Evolutionary conservation across 2,888 invertebrate genomes (phyloP).

Genomic region (Neoascia interrupta): DNA sequence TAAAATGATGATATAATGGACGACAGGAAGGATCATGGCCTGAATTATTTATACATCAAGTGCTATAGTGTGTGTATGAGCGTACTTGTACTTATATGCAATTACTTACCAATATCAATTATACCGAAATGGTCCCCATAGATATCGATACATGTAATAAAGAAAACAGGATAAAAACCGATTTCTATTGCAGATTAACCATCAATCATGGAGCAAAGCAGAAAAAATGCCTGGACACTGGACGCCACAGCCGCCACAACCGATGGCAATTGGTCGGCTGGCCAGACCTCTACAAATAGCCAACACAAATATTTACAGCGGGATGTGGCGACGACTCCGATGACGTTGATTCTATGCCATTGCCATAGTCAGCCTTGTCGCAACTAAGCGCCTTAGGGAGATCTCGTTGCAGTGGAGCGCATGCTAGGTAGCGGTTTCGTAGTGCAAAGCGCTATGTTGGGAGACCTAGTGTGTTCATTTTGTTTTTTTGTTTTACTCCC

Average conservation of each 20-base stretch:
- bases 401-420: constrained; percentile 16
- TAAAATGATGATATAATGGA: constrained; percentile 68
- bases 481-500: background rate
- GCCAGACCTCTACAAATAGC: too few species aligned
- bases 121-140: constrained; percentile 65
- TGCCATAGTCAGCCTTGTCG: background rate
- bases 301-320: background rate
- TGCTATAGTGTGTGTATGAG: constrained; percentile 8
- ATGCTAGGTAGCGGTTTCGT: constrained; percentile 45
- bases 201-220: constrained; percentile 62
- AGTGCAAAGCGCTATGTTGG: constrained; percentile 60
- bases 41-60: constrained; percentile 66
- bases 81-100: constrained; percentile 51
- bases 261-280: constrained; percentile 1
- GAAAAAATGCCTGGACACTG: background rate
- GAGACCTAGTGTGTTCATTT: constrained; percentile 27
- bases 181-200: constrained; percentile 67
- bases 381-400: background rate
- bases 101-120: constrained; percentile 70
- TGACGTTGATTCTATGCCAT: background rate
- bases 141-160: constrained; percentile 68
- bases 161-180: constrained; percentile 64
- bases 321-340: constrained; percentile 17
- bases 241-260: constrained; percentile 13
- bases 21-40: constrained; percentile 61